Base-by-base conservation (phyloP, 2,888 invertebrate species). In the Oligia strigilis region DNA sequence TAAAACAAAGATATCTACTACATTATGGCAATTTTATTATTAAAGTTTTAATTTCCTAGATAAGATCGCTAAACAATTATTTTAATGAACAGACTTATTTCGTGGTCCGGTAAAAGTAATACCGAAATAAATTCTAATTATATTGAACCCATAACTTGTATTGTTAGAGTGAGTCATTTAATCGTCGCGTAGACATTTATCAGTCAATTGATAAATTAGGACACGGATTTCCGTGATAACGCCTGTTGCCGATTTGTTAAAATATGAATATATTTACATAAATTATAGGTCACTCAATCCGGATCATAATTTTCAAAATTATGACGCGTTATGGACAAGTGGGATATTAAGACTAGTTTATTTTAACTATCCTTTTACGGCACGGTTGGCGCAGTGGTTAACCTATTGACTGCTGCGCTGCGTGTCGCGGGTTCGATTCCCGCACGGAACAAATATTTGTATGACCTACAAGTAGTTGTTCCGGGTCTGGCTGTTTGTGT, bases 191-290 rank as follows among this genome's bases (percentile, higher is more conserved):
- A 62, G 73, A 81, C 74, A 84, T 86, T 77, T 76, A 84, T 84
- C 82, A 81, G 52, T 80, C 75, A 75, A 81, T 82, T 84, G 65
- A 78, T 81, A 85, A 72, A 46, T 81, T 78, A 46, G 58, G 64
- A 91, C 84, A 77, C 90, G 91, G 91, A 91, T 91, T 89, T 91
- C 91, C 91, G 83, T 79, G 75, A 87, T 81, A 86, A 82, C 4
- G 67, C 66, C 77, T 67, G 71, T 78, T 85, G 83, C 72, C 71
- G 69, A 87, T 89, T 85, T 81, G 78, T 87, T 78, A 75, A 79
- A 83, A 84, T 80, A 88, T 78, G 84, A 84, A 82, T 77, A 82
- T 81, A 55, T 84, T 81, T 60, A 60, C 64, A 86, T 80, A 69
- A 11, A 88, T 75, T 78, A 83, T 23, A 43, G n/a, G 11, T 58